Percentiles rank a stretch among this genome's conserved stretches.
These are phyloP conservation scores for Pteruthius melanotis DNA, from an alignment of 2,113 vertebrate species.

Conservation along the genomic window DNA sequence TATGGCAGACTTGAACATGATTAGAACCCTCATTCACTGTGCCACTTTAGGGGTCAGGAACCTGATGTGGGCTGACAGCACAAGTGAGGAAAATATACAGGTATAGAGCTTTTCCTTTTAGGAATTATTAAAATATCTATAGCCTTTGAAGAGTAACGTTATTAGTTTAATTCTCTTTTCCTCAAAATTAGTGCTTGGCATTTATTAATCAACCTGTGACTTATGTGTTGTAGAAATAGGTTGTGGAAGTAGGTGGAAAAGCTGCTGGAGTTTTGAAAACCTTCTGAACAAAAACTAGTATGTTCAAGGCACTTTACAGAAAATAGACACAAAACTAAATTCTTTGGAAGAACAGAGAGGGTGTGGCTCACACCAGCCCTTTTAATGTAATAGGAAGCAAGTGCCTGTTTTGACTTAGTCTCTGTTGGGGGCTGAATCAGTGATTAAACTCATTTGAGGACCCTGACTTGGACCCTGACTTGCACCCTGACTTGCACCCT, in stretches of 20 bases:
- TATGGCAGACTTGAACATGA: not conserved
- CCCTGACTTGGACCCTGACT: too few relatives aligned
- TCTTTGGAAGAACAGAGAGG: not conserved
- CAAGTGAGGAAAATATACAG: not conserved
- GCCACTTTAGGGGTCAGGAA: not conserved
- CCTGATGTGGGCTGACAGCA: not conserved
- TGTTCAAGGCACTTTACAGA: not conserved
- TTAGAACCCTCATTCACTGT: not conserved
- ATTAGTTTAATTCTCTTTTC: not conserved
- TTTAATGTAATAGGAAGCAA: not conserved
- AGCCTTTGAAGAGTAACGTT: not conserved
- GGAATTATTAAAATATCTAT: not conserved
- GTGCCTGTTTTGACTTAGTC: not conserved
- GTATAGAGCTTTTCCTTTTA: not conserved
- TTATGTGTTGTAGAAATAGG: not conserved
- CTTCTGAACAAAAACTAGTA: not conserved
- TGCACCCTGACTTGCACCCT: too few relatives aligned
- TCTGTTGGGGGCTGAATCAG: not conserved
- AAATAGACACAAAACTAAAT: not conserved
- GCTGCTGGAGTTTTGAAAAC: not conserved
- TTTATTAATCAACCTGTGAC: not conserved
- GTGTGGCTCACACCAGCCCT: not conserved
- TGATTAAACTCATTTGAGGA: not conserved
- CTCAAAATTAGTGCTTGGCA: not conserved
- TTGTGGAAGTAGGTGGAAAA: not conserved